Conservation (phyloP, 2,888 invertebrate species). For the Dicyrtoma fusca region DNA sequence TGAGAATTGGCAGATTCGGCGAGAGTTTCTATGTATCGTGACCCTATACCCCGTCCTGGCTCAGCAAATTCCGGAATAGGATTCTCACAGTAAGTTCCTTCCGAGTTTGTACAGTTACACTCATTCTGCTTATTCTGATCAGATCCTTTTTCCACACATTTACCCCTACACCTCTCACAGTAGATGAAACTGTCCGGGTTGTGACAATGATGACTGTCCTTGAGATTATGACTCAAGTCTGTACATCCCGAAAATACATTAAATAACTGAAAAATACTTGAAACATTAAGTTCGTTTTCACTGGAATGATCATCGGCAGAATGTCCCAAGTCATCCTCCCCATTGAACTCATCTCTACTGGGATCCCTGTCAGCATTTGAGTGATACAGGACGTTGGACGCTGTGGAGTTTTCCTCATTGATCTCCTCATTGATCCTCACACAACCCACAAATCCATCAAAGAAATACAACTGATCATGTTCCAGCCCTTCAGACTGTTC, state of each 20-base stretch:
- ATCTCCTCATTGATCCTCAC: conserved; percentile 28
- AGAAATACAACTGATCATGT: conserved; percentile 42
- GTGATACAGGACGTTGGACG: background rate
- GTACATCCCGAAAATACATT: conserved; percentile 41
- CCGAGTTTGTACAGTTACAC: conserved; percentile 42
- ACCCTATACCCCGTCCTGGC: background rate
- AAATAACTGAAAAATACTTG: conserved; percentile 37
- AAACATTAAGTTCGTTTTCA: conserved; percentile 23
- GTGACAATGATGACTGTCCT: conserved; percentile 43
- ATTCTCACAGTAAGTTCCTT: conserved; percentile 13
- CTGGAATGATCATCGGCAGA: background rate
- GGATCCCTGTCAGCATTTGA: background rate
- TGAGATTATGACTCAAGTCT: conserved; percentile 42
- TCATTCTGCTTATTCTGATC: conserved; percentile 36
- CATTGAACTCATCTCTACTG: conserved; percentile 9
- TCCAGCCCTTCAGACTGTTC: conserved; percentile 9
- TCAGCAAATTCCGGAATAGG: conserved; percentile 6
- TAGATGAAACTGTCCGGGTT: conserved; percentile 46
- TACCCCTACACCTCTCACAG: conserved; percentile 45
- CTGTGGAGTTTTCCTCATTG: background rate
- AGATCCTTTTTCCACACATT: conserved; percentile 37
- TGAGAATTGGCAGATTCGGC: no score
- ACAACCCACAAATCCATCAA: conserved; percentile 55
- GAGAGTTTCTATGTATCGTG: conserved; percentile 16
- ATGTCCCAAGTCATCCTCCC: background rate